Percentiles rank a stretch among this genome's conserved stretches.
phyloP scores from a whole-genome alignment of 2,797 vertebrate genomes.

The Cyprinella venusta region DNA sequence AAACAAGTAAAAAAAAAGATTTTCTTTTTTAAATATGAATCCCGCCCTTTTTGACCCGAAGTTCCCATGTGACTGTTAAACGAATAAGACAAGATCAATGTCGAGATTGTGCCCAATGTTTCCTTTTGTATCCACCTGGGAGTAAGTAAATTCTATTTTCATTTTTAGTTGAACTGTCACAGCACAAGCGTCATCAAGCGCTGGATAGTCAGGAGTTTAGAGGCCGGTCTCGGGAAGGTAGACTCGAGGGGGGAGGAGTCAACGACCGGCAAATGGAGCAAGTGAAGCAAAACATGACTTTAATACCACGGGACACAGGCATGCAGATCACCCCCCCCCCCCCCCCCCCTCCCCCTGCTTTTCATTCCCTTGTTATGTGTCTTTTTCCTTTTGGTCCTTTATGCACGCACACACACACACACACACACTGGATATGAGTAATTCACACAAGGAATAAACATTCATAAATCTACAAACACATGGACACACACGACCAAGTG shows the following conservation, averaged over 20 bases:
- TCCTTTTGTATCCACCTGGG: background rate
- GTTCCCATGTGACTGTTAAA: no score
- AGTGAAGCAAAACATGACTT: constrained; percentile 70
- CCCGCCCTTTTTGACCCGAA: no score
- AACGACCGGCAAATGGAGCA: constrained; percentile 72
- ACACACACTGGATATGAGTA: background rate
- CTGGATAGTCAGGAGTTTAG: constrained; percentile 59
- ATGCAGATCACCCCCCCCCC: constrained; percentile 62
- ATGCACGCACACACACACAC: background rate
- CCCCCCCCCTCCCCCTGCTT: constrained; percentile 53
- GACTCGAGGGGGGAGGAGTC: constrained; percentile 45
- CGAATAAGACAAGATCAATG: background rate
- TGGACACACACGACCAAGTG: constrained; percentile 17
- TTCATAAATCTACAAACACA: constrained; percentile 33
- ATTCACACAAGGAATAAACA: constrained; percentile 26
- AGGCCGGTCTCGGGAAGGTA: constrained; percentile 58
- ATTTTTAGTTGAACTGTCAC: background rate
- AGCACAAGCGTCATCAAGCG: constrained; percentile 61
- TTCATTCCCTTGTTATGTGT: constrained; percentile 1
- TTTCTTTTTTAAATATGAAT: no score
- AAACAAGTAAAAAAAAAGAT: no score
- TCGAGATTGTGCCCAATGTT: background rate
- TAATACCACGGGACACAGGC: constrained; percentile 72
- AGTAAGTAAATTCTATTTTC: background rate
- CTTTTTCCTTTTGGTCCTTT: background rate